Evolutionary conservation across 1,140 invertebrate species (phyloP).

Genomic region (Camponotus pennsylvanicus): DNA sequence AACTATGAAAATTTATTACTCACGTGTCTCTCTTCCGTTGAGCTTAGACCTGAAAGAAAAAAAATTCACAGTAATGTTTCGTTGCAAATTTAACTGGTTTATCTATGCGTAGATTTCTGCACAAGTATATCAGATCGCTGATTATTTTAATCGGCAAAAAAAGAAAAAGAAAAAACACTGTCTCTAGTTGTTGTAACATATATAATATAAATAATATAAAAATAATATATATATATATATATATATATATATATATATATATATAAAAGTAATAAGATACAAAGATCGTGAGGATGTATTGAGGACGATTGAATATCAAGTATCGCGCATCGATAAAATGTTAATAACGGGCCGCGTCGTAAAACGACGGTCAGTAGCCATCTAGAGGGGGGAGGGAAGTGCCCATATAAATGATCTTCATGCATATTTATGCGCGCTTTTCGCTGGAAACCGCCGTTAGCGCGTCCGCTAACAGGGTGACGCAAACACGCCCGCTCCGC

Average conservation of each 20-base stretch:
- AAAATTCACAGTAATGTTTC: constrained; percentile 58
- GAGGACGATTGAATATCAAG: constrained; percentile 38
- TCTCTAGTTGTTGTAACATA: no score
- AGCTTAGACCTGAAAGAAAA: constrained; percentile 89
- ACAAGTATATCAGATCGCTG: neutral
- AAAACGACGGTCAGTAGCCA: constrained; percentile 60
- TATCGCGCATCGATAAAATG: constrained; percentile 80
- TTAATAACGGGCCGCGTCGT: constrained; percentile 81
- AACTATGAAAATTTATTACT: constrained; percentile 82
- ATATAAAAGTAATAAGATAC: constrained; percentile 13
- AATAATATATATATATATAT: no score
- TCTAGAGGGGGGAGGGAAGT: neutral
- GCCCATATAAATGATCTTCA: constrained; percentile 85
- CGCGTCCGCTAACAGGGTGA: constrained; percentile 80
- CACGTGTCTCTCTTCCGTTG: constrained; percentile 90
- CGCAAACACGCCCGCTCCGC: constrained; percentile 79
- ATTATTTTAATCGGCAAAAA: neutral
- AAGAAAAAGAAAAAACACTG: no score
- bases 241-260: neutral
- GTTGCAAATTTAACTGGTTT: neutral
- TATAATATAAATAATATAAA: no score
- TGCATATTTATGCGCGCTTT: constrained; percentile 85
- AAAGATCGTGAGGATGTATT: neutral
- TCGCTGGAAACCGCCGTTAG: constrained; percentile 81
- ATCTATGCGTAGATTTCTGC: neutral